Percentiles rank a stretch among this genome's conserved stretches.
Conservation (phyloP, 2,888 invertebrate species). For the Operophtera brumata region DNA sequence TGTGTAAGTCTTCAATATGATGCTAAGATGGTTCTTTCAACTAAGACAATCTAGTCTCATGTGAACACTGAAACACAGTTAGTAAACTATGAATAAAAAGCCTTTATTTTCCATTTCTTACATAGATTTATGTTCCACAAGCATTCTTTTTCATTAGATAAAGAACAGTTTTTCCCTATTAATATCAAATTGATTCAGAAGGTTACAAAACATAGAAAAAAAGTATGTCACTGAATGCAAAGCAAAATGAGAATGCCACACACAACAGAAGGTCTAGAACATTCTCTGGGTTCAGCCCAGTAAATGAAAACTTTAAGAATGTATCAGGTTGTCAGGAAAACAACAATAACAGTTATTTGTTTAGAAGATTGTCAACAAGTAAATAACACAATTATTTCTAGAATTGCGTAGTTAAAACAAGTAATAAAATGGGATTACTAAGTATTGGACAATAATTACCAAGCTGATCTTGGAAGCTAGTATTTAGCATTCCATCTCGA, state of each 20-base stretch:
- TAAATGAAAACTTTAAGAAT: conserved; percentile 8
- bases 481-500: conserved; percentile 13
- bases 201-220: conserved; percentile 6
- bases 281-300: conserved; percentile 44
- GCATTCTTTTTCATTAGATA: background rate
- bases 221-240: conserved; percentile 14
- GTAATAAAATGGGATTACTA: conserved; percentile 5
- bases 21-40: too few species aligned
- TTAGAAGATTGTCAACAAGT: background rate
- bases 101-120: background rate
- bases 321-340: conserved; percentile 16
- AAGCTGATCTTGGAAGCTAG: conserved; percentile 11
- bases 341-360: conserved; percentile 22
- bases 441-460: conserved; percentile 10
- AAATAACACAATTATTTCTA: conserved; percentile 11
- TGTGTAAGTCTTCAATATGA: background rate
- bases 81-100: background rate
- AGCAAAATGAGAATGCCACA: conserved; percentile 9
- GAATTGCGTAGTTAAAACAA: background rate
- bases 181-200: background rate
- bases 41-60: too few species aligned
- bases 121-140: background rate
- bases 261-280: conserved; percentile 55
- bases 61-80: background rate
- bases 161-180: background rate